A percentile compares a stretch with the other conserved stretches of the same genome.
These are phyloP conservation scores for Drosophila helvetica DNA, from an alignment of 2,888 invertebrate species.

Conservation along the genomic window DNA sequence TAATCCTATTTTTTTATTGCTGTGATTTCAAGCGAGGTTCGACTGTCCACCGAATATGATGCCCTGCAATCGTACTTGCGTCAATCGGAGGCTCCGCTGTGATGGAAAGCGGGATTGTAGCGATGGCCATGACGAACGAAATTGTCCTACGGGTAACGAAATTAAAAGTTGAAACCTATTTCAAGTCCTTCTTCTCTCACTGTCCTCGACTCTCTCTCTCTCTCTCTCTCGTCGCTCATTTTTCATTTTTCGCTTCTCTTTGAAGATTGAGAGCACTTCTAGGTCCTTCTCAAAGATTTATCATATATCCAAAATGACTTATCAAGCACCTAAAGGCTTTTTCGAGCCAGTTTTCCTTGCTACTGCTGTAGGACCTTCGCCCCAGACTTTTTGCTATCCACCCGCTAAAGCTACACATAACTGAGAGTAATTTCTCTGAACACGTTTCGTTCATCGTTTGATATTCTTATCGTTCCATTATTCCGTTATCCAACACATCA, in stretches of 20 bases:
- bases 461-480: conserved; percentile 3
- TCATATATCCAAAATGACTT: too few species aligned
- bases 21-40: conserved; percentile 47
- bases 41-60: conserved; percentile 38
- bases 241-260: neutral
- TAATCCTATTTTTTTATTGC: neutral
- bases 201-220: neutral
- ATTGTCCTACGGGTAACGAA: conserved; percentile 79
- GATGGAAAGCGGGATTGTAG: conserved; percentile 86
- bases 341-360: neutral
- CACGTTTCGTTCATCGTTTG: neutral
- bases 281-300: too few species aligned
- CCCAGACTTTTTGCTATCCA: neutral
- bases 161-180: neutral
- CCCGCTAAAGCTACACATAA: neutral
- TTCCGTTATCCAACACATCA: neutral
- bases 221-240: neutral
- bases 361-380: neutral
- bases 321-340: too few species aligned
- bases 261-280: neutral
- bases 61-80: conserved; percentile 84
- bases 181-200: neutral
- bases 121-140: conserved; percentile 85
- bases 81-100: conserved; percentile 84
- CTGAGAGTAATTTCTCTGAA: neutral